Base-by-base conservation (phyloP, 2,113 vertebrate species). In the Dipodomys spectabilis region DNA sequence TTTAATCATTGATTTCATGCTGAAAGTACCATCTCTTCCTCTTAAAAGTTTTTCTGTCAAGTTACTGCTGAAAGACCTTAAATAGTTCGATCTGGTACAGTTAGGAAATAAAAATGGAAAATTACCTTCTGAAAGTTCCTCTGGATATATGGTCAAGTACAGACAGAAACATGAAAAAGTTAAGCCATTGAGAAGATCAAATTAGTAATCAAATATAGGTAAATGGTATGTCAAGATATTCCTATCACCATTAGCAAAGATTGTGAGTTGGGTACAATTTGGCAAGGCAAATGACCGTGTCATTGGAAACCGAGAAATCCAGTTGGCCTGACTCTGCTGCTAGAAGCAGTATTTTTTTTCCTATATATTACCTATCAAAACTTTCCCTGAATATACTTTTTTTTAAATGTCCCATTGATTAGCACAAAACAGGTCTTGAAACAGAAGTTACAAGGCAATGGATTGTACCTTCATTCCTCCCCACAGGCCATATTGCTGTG, bases 121-220 rank as follows among this genome's bases (percentile, higher is more conserved):
- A 44, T 98, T 98, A 99, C 99, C 99, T 98, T 99, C 99, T 98
- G 98, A 98, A 95, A 99, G 98, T 92, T 99, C 99, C 97, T 99
- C 99, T 99, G 97, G 73, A 93, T 4, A 53, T 92, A 95, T 93
- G 88, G 62, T 69, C 65, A 93, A 75, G 95, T 80, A 35, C n/a
- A 97, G 32, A 96, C 89, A 98, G 20, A 97, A 68, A 95, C n/a
- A 92, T 30, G 67, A 81, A 78, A 67, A 96, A 90, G 45, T 85
- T 80, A 92, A 74, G 57, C 62, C 88, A 97, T 82, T 94, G 60
- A 95, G 44, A 77, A 88, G 73, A 92, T 86, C 18, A 71, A 93
- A 30, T 62, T 72, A 88, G 28, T 12, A 49, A 75, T n/a, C 32
- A 72, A 86, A 65, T 85, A 77, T 78, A 86, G 25, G 30, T 22